Conservation (phyloP, 2,888 invertebrate species). For the Catocala sponsa region DNA sequence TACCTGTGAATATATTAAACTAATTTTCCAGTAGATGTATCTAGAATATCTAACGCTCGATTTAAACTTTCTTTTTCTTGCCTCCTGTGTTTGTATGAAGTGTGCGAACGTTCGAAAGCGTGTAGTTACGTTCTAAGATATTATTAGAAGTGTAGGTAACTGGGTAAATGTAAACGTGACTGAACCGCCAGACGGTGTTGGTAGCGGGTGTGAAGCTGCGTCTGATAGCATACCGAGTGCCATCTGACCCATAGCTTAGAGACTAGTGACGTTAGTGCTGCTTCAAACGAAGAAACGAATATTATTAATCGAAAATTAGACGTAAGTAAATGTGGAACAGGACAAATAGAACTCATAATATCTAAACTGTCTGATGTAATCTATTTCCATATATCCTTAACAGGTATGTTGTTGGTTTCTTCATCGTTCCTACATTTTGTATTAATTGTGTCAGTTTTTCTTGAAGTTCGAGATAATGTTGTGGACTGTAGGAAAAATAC, state of each 20-base stretch:
- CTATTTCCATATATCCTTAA: slow-evolving; percentile 53
- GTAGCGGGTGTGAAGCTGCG: slow-evolving; percentile 65
- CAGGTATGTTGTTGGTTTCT: slow-evolving; percentile 69
- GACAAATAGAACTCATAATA: slow-evolving; percentile 62
- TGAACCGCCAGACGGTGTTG: slow-evolving; percentile 50
- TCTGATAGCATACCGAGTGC: slow-evolving; percentile 80
- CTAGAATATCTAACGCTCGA: slow-evolving; percentile 22
- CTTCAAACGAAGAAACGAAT: slow-evolving; percentile 85
- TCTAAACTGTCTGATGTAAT: slow-evolving; percentile 64
- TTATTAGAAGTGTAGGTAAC: slow-evolving; percentile 42
- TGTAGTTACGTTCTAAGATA: slow-evolving; percentile 54
- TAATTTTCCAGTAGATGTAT: slow-evolving; percentile 30
- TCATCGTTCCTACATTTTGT: slow-evolving; percentile 84
- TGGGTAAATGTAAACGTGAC: slow-evolving; percentile 50
- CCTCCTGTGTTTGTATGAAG: slow-evolving; percentile 30
- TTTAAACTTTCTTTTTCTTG: slow-evolving; percentile 37
- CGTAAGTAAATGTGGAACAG: slow-evolving; percentile 75
- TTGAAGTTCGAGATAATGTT: slow-evolving; percentile 70
- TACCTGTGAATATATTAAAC: slow-evolving; percentile 37
- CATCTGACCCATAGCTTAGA: slow-evolving; percentile 85
- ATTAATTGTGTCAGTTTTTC: slow-evolving; percentile 83
- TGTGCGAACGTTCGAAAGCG: slow-evolving; percentile 40
- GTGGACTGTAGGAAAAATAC: slow-evolving; percentile 77
- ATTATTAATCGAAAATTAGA: slow-evolving; percentile 81
- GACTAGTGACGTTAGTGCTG: slow-evolving; percentile 79